Evolutionary conservation across 1,140 invertebrate genomes (phyloP), one percentile per base, ranked within the genome.

Genomic region (Mycetomoellerius zeteki): DNA sequence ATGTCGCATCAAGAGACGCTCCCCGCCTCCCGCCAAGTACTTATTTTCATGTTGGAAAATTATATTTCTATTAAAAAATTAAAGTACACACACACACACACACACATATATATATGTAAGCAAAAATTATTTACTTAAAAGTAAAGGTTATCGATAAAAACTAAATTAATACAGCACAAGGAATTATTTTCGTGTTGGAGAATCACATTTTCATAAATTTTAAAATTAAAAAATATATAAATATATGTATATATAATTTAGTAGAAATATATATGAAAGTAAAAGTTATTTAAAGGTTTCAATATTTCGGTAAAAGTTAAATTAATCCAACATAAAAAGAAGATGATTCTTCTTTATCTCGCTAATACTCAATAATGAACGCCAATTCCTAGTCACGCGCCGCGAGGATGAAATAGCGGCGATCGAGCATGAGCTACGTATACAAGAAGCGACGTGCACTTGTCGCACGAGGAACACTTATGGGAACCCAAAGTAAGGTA

Each of bases 401-500:
- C 7, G 21, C 54, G 24, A 72, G 24, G 37, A 82, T 60, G 24
- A 37, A 73, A 73, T 33, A 58, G 24, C 33, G 14, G 19, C 19
- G 27, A 67, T 65, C 76, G 19, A 24, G 24, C 14, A 5, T 16
- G 8, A 60, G 58, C 54, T 47, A 54, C 47, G 7, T 73, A 47
- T 43, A 64, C 88, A 10, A 81, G 58, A 86, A 16, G 2, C 60
- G 56, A 73, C 56, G 47, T 50, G 47, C 73, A 71, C 67, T 37
- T 75, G 73, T 7, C 21, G 21, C 16, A 16, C 33, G 62, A 12
- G 30, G 47, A 75, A 80, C 73, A 19, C 67, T 89, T 88, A 90
- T 92, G 90, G 88, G 92, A 92, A 93, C 24, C 80, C 72, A 14
- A 65, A 64, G 87, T 93, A 88, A 90, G 58, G 86, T 65, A 81